Base-by-base conservation (phyloP, 2,888 invertebrate genomes). In the Drosophila histrio region DNA sequence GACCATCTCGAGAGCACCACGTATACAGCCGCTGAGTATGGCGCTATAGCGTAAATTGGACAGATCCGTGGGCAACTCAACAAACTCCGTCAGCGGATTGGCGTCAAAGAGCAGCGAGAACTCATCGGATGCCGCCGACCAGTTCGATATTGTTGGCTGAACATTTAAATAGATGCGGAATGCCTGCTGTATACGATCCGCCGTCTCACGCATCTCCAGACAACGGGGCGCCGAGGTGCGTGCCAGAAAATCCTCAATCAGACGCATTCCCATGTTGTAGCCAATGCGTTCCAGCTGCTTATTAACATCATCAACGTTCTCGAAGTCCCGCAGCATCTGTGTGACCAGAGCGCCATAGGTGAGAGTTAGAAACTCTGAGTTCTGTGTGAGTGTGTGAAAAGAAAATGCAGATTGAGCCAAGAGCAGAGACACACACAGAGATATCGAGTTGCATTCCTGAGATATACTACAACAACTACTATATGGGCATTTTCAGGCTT, bases 1-100 rank as follows among this genome's bases (percentile, higher is more conserved):
- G 36, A 99, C 98, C 98, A 99, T 99, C 94, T 99, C 99, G 85
- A 99, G 93, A 7, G 99, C 98, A 15, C 99, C 99, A 68, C 98
- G 94, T 58, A 97, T 94, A 26, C 95, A 94, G 0, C 99, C 99
- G 66, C 98, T 97, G 47, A 99, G 94, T 65, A 99, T 94, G 79
- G 97, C 97, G 77, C 97, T 97, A 91, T 99, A 99, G 89, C 97
- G 97, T 13, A 99, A 93, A 71, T 95, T 95, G 67, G 95, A 94
- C 83, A 95, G 94, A 87, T 96, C 95, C 72, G 96, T 95, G 0
- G 99, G 99, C 90, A 99, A 93, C 92, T 99, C 99, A 0, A 99
- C 99, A 93, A 99, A 97, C 92, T 99, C 99, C 2, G 97, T 97
- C 54, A 99, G 93, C 0, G 99, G 99, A 92, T 99, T 99, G 56